These are phyloP conservation scores for Euglossa dilemma DNA, from an alignment of 1,140 invertebrate genomes.

Conservation along the genomic window DNA sequence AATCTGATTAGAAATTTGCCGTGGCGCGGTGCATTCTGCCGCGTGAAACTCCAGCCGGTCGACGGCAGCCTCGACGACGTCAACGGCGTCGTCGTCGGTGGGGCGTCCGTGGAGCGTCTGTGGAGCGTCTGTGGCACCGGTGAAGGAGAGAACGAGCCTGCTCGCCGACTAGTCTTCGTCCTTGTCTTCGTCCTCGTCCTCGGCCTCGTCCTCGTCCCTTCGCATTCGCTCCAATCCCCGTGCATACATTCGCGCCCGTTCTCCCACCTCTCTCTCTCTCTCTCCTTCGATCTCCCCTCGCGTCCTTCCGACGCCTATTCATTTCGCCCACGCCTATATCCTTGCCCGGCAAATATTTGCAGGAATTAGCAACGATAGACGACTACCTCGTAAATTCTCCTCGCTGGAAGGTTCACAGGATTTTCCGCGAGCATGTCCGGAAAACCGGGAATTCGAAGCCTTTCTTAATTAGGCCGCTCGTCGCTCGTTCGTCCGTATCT, in stretches of 20 bases:
- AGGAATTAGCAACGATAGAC: conserved; percentile 73
- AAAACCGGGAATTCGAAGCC: conserved; percentile 20
- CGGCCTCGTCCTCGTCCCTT: conserved; percentile 47
- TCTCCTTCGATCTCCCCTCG: conserved; percentile 30
- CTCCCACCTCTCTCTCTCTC: conserved; percentile 45
- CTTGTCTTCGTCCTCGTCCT: conserved; percentile 40
- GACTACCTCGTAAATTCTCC: conserved; percentile 49
- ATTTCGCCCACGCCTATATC: conserved; percentile 60
- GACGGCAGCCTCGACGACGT: conserved; percentile 52
- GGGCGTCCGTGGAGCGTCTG: conserved; percentile 24
- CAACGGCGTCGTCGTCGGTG: neutral
- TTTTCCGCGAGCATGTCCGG: conserved; percentile 34
- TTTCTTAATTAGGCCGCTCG: conserved; percentile 45
- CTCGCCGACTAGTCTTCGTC: conserved; percentile 25
- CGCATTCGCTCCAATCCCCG: conserved; percentile 68
- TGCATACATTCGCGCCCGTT: conserved; percentile 59
- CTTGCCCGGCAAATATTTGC: conserved; percentile 78
- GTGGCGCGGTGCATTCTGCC: conserved; percentile 70
- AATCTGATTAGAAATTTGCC: conserved; percentile 83
- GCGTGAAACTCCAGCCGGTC: conserved; percentile 62
- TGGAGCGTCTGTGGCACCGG: conserved; percentile 17
- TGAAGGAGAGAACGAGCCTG: conserved; percentile 44
- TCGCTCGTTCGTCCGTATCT: neutral
- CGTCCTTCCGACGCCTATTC: conserved; percentile 52
- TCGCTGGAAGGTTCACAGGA: conserved; percentile 24